Evolutionary conservation across 2,888 invertebrate species (phyloP).

Genomic region (Xestia xanthographa): DNA sequence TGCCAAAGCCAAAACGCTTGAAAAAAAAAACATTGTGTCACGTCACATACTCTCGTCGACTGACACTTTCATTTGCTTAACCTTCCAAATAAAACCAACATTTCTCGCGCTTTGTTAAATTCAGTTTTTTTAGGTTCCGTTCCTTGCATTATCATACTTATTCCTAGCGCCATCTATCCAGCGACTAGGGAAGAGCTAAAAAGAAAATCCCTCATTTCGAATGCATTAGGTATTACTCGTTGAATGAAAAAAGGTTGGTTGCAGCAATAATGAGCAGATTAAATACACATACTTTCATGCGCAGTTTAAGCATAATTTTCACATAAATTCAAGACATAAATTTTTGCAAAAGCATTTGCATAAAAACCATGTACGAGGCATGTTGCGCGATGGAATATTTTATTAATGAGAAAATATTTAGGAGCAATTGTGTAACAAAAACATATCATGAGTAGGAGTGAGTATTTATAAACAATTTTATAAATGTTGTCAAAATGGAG

Average conservation of each 20-base stretch:
- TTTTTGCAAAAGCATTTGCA: slow-evolving; percentile 30
- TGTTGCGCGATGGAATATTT: slow-evolving; percentile 58
- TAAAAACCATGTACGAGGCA: slow-evolving; percentile 39
- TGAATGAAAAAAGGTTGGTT: background rate
- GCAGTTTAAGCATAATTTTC: slow-evolving; percentile 26
- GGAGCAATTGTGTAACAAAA: slow-evolving; percentile 83
- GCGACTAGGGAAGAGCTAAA: too few relatives aligned
- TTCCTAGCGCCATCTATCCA: too few relatives aligned
- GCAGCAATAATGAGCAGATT: slow-evolving; percentile 6
- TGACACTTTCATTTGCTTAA: too few relatives aligned
- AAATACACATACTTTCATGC: slow-evolving; percentile 33
- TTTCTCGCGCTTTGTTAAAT: too few relatives aligned
- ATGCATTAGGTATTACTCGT: background rate
- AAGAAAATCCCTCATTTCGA: too few relatives aligned
- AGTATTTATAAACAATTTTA: slow-evolving; percentile 81
- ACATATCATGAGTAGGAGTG: slow-evolving; percentile 89
- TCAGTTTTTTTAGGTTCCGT: too few relatives aligned
- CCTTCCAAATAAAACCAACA: too few relatives aligned
- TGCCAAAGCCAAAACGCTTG: too few relatives aligned
- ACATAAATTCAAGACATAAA: slow-evolving; percentile 27
- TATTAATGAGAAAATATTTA: slow-evolving; percentile 59
- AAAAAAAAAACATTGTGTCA: too few relatives aligned
- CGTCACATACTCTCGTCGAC: too few relatives aligned
- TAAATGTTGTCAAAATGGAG: slow-evolving; percentile 78
- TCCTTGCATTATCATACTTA: too few relatives aligned